Evolutionary conservation across 2,113 vertebrate genomes (phyloP), one percentile per base, ranked within the genome.

Genomic region (Corapipo altera): DNA sequence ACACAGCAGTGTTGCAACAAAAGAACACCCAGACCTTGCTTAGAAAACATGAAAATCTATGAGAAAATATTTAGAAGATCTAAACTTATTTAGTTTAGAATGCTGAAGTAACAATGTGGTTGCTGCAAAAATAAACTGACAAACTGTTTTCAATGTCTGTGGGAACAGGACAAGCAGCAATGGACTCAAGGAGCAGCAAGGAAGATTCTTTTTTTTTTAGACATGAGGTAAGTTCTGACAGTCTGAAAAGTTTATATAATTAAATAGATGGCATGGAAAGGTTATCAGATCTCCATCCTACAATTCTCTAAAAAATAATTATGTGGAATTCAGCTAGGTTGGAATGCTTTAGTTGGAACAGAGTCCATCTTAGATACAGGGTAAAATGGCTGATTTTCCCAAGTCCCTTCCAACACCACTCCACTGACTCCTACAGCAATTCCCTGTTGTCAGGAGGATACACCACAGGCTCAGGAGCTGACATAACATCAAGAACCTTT

Each of bases 31-130:
- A 83, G 64, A 41, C 4, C 54, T 55, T 19, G n/a, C 64, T 85
- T 33, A 93, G 79, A 74, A 93, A 89, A 65, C 12, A 16, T 44
- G 9, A 61, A 67, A 39, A 64, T 71, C 24, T 59, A 3, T 51
- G n/a, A 80, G 37, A 67, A 81, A 61, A 77, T 19, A 52, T 39
- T 73, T 27, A 28, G 9, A 83, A 74, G 70, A 85, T 67, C 52
- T 59, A 5, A 82, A 64, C 22, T 65, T 72, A 28, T 72, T 93
- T 79, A 39, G 9, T 3, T 52, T 21, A 78, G 35, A 67, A 48
- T 4, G 24, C 28, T 51, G 73, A 74, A 48, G 33, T 37, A 33
- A 79, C 0, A 0, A 46, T 12, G 21, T 1, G 0, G 24, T 16
- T 94, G 57, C 81, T 95, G 48, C 57, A 59, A 19, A 92, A 64